phyloP scores from a whole-genome alignment of 2,113 vertebrate genomes.

The Dunckerocampus dactyliophorus region DNA sequence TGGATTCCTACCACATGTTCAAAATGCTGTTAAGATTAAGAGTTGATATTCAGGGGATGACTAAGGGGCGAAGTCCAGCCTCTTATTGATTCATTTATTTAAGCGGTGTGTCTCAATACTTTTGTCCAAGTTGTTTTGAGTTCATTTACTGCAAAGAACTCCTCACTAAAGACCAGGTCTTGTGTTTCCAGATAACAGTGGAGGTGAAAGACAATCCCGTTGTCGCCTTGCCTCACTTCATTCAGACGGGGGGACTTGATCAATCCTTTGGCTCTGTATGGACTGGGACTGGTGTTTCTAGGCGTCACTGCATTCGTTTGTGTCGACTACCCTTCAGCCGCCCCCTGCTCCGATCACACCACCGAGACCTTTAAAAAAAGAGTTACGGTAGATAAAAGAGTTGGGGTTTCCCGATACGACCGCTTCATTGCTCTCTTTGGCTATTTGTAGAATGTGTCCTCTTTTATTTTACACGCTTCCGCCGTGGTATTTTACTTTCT shows the following conservation, averaged over 20 bases:
- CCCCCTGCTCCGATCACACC: slow-evolving; percentile 26
- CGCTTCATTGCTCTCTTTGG: background rate
- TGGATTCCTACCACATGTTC: no score
- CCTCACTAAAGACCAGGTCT: slow-evolving; percentile 28
- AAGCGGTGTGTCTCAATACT: background rate
- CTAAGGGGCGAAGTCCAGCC: background rate
- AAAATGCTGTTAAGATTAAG: no score
- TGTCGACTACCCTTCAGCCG: slow-evolving; percentile 54
- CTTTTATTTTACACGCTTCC: slow-evolving; percentile 8
- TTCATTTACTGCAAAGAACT: slow-evolving; percentile 1
- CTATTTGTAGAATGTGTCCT: background rate
- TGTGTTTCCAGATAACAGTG: slow-evolving; percentile 36
- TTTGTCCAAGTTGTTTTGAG: background rate
- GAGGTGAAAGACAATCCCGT: slow-evolving; percentile 61
- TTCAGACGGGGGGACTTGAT: slow-evolving; percentile 64
- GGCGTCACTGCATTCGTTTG: slow-evolving; percentile 70
- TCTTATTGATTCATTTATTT: background rate
- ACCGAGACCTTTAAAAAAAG: slow-evolving; percentile 35
- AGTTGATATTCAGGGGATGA: no score
- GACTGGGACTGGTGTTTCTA: slow-evolving; percentile 62
- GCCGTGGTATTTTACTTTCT: background rate
- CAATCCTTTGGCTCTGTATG: slow-evolving; percentile 74
- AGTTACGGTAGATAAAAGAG: slow-evolving; percentile 31
- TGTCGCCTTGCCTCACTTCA: slow-evolving; percentile 61
- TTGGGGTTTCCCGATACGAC: slow-evolving; percentile 12